These are phyloP conservation scores for Lethenteron reissneri DNA, from an alignment of 2,113 vertebrate genomes.

Conservation along the genomic window DNA sequence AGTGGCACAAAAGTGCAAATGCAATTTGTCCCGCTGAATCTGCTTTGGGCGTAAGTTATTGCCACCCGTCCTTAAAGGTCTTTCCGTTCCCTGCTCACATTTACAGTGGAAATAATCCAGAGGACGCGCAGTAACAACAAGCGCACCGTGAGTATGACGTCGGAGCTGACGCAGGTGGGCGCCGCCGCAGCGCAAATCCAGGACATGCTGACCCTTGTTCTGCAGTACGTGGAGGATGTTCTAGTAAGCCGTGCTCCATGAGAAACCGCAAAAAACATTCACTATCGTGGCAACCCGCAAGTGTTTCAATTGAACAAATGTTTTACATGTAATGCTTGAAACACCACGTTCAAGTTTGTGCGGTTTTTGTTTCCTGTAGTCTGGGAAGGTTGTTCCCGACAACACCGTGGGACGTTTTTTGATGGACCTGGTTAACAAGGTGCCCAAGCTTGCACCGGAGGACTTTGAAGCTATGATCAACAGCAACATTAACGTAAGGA, in stretches of 20 bases:
- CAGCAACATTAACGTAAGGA: constrained; percentile 89
- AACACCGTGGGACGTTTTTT: constrained; percentile 83
- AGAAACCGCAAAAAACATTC: no score
- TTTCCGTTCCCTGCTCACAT: no score
- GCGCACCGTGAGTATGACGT: constrained; percentile 68
- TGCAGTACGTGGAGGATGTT: constrained; percentile 83
- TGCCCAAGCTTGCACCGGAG: constrained; percentile 71
- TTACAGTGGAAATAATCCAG: constrained; percentile 69
- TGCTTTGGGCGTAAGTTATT: no score
- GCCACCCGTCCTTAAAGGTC: no score
- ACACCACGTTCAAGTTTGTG: no score
- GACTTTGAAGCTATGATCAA: constrained; percentile 98
- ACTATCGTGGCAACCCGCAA: not conserved
- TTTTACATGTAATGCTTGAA: not conserved
- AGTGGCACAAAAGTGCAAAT: no score
- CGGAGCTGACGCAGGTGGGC: constrained; percentile 72
- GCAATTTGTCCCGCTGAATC: no score
- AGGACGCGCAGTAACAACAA: constrained; percentile 50
- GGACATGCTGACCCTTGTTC: constrained; percentile 62
- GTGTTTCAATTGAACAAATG: not conserved
- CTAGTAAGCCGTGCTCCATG: constrained; percentile 33
- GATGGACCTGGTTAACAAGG: constrained; percentile 90
- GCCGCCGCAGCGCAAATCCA: constrained; percentile 50
- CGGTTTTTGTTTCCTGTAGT: constrained; percentile 24
- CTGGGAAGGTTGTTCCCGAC: constrained; percentile 72